Percentiles rank a stretch among this genome's conserved stretches.
Conservation (phyloP, 2,113 vertebrate genomes). For the Anser cygnoides region DNA sequence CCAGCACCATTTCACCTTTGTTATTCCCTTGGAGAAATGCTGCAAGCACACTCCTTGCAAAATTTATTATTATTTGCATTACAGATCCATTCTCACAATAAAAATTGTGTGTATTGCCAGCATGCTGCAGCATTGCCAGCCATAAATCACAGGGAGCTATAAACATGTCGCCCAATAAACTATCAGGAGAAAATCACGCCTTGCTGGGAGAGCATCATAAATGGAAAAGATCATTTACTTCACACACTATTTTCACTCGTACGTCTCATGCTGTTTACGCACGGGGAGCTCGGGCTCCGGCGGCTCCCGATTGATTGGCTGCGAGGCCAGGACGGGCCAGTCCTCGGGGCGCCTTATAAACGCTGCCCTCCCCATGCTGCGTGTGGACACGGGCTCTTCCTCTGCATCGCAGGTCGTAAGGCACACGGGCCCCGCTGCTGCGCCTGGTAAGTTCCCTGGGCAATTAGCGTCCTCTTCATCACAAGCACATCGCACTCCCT, state of each 20-base stretch:
- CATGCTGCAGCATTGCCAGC: neutral
- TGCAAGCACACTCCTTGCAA: neutral
- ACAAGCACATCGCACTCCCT: fast-evolving
- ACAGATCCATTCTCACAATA: neutral
- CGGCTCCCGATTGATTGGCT: neutral
- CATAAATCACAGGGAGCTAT: conserved; percentile 37
- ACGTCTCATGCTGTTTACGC: neutral
- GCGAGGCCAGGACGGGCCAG: neutral
- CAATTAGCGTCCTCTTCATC: neutral
- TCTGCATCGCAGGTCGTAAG: neutral
- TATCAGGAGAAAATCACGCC: neutral
- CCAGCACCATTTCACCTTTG: neutral
- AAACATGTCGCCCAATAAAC: neutral
- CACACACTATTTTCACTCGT: neutral
- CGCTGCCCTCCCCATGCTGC: fast-evolving
- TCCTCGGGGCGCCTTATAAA: neutral
- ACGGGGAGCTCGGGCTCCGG: neutral
- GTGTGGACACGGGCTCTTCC: neutral
- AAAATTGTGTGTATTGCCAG: neutral
- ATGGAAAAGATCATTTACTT: neutral
- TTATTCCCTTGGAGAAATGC: neutral
- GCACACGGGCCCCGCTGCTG: fast-evolving
- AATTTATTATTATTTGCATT: neutral
- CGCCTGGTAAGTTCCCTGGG: neutral
- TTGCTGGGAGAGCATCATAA: neutral